Percentiles rank a stretch among this genome's conserved stretches.
These are phyloP conservation scores for Pao palembangensis DNA, from an alignment of 2,113 vertebrate species.

Conservation along the genomic window DNA sequence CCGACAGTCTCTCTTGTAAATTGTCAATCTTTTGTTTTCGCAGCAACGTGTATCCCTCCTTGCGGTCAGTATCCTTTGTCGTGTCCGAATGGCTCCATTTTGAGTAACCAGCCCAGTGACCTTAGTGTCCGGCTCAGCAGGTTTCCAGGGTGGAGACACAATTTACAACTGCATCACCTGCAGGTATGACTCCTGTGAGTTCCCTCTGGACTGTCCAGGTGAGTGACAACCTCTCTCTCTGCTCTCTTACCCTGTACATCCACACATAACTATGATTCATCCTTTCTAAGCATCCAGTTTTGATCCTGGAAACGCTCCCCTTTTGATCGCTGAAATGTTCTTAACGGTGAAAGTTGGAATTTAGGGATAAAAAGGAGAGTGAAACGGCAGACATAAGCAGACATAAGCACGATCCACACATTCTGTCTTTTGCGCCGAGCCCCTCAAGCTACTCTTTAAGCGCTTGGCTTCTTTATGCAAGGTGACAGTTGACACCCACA, in stretches of 20 bases:
- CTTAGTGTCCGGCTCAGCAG: slow-evolving; percentile 34
- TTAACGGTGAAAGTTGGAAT: slow-evolving; percentile 56
- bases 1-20: no score
- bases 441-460: slow-evolving; percentile 67
- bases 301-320: slow-evolving; percentile 44
- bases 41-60: slow-evolving; percentile 71
- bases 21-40: slow-evolving; percentile 22
- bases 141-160: slow-evolving; percentile 64
- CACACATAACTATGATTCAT: slow-evolving; percentile 59
- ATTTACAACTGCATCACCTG: slow-evolving; percentile 70
- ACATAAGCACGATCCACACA: slow-evolving; percentile 57
- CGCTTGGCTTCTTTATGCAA: slow-evolving; percentile 69
- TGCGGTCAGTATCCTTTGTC: slow-evolving; percentile 63
- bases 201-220: slow-evolving; percentile 75
- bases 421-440: slow-evolving; percentile 65
- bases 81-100: not conserved
- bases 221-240: slow-evolving; percentile 23
- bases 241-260: slow-evolving; percentile 14
- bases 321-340: slow-evolving; percentile 65
- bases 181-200: slow-evolving; percentile 68
- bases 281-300: slow-evolving; percentile 39
- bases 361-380: slow-evolving; percentile 12
- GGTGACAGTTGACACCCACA: slow-evolving; percentile 73
- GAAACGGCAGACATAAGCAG: slow-evolving; percentile 16
- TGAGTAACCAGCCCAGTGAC: not conserved